Evolutionary conservation across 1,140 invertebrate species (phyloP), one percentile per base, ranked within the genome.

Genomic region (Dinoponera quadriceps): DNA sequence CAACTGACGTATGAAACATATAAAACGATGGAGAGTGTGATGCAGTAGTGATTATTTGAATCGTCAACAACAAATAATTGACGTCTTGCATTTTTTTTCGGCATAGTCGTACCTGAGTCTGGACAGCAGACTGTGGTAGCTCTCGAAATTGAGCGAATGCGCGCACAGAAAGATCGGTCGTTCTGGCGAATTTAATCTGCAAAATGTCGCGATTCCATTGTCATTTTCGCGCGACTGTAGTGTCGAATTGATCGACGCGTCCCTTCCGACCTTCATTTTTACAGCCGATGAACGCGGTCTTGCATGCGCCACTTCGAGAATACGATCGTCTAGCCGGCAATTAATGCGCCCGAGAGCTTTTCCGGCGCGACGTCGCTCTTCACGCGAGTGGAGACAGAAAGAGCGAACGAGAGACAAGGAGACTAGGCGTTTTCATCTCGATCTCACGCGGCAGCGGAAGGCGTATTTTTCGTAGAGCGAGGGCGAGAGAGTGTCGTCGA

Each of bases 281-380:
- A 33, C 57, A 16, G 27, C 55, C 74, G 16, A 27, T 22, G 38
- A 49, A 51, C 57, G 5, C 49, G 75, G 74, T 25, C 16, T 25
- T 29, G 54, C 51, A 27, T n/a, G n/a, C 55, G 38, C 33, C 22
- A n/a, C 22, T 20, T n/a, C 33, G 75, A n/a, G n/a, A 55, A 71
- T 80, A 71, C 49, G 33, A 69, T 48, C 54, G 75, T 69, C 65
- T 69, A 57, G 75, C 33, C 51, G 63, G 75, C 75, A 80, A 80
- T 80, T 80, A 80, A 78, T 80, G 65, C 75, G 13, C 22, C n/a
- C 75, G 65, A 68, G 65, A 71, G 33, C 18, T 55, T 71, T 59
- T 59, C 75, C 33, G 51, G 51, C 44, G 51, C 51, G 75, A 80
- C 65, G 54, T 38, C 57, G 72, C 57, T 16, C 25, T 57, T 44